Evolutionary conservation across 2,797 vertebrate species (phyloP).

Genomic region (Leucoraja ocellata): DNA sequence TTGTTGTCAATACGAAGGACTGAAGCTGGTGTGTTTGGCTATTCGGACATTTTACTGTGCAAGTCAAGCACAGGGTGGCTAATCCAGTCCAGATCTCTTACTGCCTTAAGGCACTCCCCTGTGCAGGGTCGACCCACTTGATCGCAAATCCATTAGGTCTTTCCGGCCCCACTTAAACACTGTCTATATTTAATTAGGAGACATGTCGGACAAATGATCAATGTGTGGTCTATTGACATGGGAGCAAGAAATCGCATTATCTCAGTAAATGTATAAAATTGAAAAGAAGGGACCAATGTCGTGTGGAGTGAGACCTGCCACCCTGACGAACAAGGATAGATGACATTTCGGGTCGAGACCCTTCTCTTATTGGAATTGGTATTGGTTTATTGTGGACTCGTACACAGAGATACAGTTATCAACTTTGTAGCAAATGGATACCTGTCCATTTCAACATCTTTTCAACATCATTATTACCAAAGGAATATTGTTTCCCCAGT

Average conservation of each 20-base stretch:
- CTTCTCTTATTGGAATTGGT: no score
- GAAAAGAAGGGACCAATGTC: not conserved
- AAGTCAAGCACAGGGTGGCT: not conserved
- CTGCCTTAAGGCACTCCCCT: not conserved
- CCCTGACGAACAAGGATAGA: no score
- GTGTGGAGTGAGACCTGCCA: no score
- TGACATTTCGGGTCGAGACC: no score
- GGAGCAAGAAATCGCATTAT: not conserved
- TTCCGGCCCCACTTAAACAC: not conserved
- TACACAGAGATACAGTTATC: no score
- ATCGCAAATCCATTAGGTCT: not conserved
- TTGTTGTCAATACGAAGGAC: not conserved
- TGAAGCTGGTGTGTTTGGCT: not conserved
- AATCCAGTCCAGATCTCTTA: not conserved
- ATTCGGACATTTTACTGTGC: not conserved
- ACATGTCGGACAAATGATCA: not conserved
- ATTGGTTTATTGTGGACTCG: no score
- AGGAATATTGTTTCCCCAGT: not conserved
- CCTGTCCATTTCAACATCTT: not conserved
- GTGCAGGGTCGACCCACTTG: not conserved
- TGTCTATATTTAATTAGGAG: not conserved
- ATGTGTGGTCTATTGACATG: not conserved
- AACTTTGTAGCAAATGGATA: no score
- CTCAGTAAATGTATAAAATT: not conserved
- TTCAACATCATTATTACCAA: not conserved